Base-by-base conservation (phyloP, 2,888 invertebrate species). In the Pilophorus perplexus region DNA sequence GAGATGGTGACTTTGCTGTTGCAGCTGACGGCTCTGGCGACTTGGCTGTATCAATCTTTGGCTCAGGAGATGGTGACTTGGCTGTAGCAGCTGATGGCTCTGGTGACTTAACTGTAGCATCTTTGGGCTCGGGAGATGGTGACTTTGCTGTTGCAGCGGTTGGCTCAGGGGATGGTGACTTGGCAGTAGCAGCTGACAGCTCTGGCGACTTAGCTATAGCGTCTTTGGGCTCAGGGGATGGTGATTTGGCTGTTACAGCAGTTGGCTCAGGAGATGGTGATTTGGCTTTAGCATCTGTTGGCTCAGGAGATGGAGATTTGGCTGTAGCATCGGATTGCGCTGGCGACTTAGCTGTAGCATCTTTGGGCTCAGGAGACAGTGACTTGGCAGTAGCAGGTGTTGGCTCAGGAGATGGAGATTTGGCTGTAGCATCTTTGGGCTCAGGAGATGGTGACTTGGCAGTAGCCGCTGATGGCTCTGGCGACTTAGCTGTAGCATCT, bases 81-180 rank as follows among this genome's bases (percentile, higher is more conserved):
- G 22, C 10, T 28, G 18, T 37, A 28, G 64, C 33, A 6, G 64
- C 10, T 50, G 50, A 16, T 4, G 64, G 8, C 14, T 64, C 42
- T 2, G 40, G 33, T 46, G 59, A 25, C 20, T 22, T 64, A 37
- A 64, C 20, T 6, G 6, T 33, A 12, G 33, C 12, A 33, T 6
- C 6, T 33, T 14, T 28, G 18, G 22, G 20, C 20, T 33, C 48
- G n/a, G 64, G 60, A 8, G 60, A 25, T 46, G 46, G 28, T 8
- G 60, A 14, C n/a, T 60, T 60, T 2, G 37, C 2, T 23, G 12
- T 18, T 60, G 42, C 23, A 14, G 42, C 3, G n/a, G n/a, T 40
- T 42, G 55, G 57, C 20, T 40, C 57, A 27, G 57, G 46, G n/a
- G 42, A 55, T 28, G 46, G 33, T 46, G 59, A 25, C 33, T 28